A percentile compares a stretch with the other conserved stretches of the same genome.
phyloP scores from a whole-genome alignment of 2,113 vertebrate species.

The Burhinus oedicnemus region DNA sequence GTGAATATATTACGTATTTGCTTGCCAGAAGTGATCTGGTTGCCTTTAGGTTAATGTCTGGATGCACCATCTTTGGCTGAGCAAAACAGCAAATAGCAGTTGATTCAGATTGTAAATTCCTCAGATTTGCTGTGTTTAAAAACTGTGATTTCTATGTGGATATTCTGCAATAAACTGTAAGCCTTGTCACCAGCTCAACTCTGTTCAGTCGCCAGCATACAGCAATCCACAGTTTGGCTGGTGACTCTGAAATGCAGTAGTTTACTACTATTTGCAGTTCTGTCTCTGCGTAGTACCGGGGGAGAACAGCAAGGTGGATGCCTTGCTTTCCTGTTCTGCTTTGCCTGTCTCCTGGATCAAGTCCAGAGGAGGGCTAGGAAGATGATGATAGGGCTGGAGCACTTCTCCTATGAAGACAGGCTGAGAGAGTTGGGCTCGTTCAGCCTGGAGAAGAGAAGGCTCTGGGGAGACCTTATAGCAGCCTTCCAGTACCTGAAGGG shows the following conservation, averaged over 20 bases:
- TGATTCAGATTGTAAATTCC: not conserved
- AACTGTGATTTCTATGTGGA: accelerated
- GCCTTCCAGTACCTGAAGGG: too few relatives aligned
- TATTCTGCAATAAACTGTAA: not conserved
- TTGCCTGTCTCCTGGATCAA: not conserved
- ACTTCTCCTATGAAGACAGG: too few relatives aligned
- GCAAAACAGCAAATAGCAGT: not conserved
- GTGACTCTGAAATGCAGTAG: not conserved
- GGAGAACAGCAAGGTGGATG: not conserved
- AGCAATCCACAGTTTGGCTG: not conserved
- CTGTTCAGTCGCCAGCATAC: not conserved
- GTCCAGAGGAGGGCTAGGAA: not conserved
- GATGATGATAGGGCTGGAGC: not conserved
- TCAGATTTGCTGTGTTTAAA: not conserved
- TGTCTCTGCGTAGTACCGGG: not conserved
- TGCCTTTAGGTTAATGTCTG: not conserved
- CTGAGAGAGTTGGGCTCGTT: too few relatives aligned
- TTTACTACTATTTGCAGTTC: not conserved
- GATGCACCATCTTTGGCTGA: not conserved
- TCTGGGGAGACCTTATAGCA: too few relatives aligned
- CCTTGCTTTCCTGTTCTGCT: not conserved
- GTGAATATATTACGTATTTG: too few relatives aligned
- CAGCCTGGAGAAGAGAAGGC: too few relatives aligned
- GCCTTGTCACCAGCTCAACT: not conserved
- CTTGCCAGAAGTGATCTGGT: too few relatives aligned